These are phyloP conservation scores for Orthosia gracilis DNA, from an alignment of 2,888 invertebrate genomes.

Conservation along the genomic window DNA sequence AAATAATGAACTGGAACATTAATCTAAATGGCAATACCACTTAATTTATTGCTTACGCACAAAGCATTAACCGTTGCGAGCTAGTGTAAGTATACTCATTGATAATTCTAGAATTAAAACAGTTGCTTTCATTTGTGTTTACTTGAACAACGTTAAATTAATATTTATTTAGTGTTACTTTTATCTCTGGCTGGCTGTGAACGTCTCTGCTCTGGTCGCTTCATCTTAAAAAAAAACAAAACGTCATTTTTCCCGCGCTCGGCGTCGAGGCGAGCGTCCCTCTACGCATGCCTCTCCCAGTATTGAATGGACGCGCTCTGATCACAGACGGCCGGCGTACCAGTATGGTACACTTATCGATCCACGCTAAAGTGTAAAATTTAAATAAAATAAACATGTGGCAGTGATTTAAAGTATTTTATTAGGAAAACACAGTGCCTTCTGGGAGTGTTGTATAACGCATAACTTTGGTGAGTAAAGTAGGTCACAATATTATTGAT, in stretches of 20 bases:
- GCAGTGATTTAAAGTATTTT: constrained; percentile 73
- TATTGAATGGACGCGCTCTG: constrained; percentile 85
- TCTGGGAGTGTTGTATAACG: constrained; percentile 74
- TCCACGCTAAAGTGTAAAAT: constrained; percentile 83
- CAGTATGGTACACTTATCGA: constrained; percentile 84
- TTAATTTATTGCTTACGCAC: constrained; percentile 37
- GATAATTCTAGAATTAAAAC: constrained; percentile 41
- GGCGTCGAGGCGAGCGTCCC: constrained; percentile 71
- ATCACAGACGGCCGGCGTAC: constrained; percentile 74
- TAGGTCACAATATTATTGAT: constrained; percentile 73
- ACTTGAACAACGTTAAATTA: constrained; percentile 24
- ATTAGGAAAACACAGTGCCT: constrained; percentile 80
- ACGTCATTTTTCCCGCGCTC: constrained; percentile 87
- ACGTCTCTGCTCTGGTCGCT: constrained; percentile 39
- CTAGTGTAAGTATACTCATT: constrained; percentile 38
- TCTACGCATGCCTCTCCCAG: constrained; percentile 87
- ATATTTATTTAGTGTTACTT: constrained; percentile 42
- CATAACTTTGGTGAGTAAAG: constrained; percentile 79
- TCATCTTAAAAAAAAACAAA: constrained; percentile 73
- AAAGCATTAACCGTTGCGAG: constrained; percentile 2
- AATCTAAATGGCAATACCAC: constrained; percentile 23
- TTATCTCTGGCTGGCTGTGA: constrained; percentile 63
- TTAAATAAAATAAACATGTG: constrained; percentile 79
- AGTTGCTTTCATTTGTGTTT: constrained; percentile 38
- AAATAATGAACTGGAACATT: constrained; percentile 34